Evolutionary conservation across 2,113 vertebrate genomes (phyloP).

Genomic region (Hydropotes inermis): DNA sequence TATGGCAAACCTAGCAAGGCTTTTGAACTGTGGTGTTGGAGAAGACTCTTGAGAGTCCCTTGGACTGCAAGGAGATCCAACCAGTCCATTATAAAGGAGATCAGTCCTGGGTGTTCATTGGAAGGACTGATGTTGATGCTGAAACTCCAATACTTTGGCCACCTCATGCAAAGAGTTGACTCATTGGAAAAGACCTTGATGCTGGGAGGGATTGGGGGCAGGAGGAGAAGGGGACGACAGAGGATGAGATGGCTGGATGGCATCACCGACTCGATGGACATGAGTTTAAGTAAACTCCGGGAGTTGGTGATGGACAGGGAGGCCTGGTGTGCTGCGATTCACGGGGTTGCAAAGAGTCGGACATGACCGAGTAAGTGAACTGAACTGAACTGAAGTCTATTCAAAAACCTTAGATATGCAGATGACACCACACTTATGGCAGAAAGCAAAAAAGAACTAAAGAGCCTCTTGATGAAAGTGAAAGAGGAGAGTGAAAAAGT

Average conservation of each 20-base stretch:
- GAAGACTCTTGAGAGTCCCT: not conserved
- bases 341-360: fast-evolving
- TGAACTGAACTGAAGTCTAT: not conserved
- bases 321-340: fast-evolving
- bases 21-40: not conserved
- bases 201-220: not conserved
- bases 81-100: not conserved
- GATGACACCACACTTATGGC: too few relatives aligned
- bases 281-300: not conserved
- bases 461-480: too few relatives aligned
- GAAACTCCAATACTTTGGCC: not conserved
- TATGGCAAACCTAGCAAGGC: not conserved
- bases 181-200: not conserved
- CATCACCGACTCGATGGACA: not conserved
- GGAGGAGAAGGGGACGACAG: not conserved
- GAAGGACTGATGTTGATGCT: not conserved
- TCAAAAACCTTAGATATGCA: too few relatives aligned
- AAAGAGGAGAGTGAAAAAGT: too few relatives aligned
- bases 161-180: not conserved
- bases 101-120: not conserved
- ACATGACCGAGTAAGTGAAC: not conserved
- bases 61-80: not conserved
- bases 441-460: too few relatives aligned
- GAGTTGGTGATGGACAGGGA: not conserved
- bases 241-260: not conserved